Evolutionary conservation across 2,797 vertebrate species (phyloP), one percentile per base, ranked within the genome.

Genomic region (Uromys caudimaculatus): DNA sequence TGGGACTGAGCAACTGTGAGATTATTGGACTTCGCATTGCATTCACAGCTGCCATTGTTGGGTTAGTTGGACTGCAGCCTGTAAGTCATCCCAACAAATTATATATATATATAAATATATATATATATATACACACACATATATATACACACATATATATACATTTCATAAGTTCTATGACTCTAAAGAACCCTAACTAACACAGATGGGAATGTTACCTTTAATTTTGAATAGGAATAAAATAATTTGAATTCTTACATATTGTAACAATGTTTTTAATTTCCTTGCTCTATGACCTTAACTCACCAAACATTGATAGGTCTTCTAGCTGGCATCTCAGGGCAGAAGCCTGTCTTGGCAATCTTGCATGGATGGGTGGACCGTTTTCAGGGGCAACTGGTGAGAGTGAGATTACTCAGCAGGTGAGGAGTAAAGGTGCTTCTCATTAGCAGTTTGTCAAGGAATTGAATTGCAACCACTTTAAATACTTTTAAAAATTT

Each of bases 171-270:
- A 62, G 62, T 64, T 67, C 62, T 67, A 29, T 67, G 62, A 67
- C 29, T 14, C 29, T 32, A 67, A 35, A 67, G 62, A 67, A 35
- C 29, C 12, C 12, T 32, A 12, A 64, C 29, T 64, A 35, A 67
- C 14, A 13, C 29, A 35, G 29, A 67, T 35, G 13, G 12, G 14
- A 86, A 91, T 4, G 19, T 89, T 67, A 54, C 3, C 24, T 91
- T 94, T 91, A 75, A 91, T 93, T 92, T 91, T 81, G 75, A 94
- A 44, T 44, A 47, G 58, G 19, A 93, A 87, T 85, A 56, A 86
- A 75, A 77, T 69, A 29, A 50, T 11, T 71, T 35, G 32, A n/a
- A 77, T 64, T 92, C 90, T 89, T 27, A 84, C 89, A 75, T 69
- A 52, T 60, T 50, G 17, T 11, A 73, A 41, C 38, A 73, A 73